Evolutionary conservation across 2,797 vertebrate genomes (phyloP).

Genomic region (Acestrorhynchus altus): DNA sequence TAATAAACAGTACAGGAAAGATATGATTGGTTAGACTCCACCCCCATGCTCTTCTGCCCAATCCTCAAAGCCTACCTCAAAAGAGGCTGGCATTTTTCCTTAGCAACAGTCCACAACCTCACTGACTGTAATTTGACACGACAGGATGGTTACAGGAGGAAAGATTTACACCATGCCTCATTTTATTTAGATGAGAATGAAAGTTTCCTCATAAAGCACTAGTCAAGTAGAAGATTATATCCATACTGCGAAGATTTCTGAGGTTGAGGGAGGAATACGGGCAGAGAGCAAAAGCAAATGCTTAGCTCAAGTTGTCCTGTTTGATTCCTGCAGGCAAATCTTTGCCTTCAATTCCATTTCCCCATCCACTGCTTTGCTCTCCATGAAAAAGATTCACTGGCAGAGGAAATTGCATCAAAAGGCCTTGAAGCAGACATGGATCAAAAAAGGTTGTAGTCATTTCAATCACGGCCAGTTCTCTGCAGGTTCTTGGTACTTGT

Average conservation of each 20-base stretch:
- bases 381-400: constrained; percentile 39
- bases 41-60: constrained; percentile 12
- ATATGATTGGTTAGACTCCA: neutral
- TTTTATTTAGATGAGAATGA: constrained; percentile 63
- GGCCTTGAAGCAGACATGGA: constrained; percentile 61
- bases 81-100: constrained; percentile 47
- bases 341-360: constrained; percentile 59
- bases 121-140: constrained; percentile 62
- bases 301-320: constrained; percentile 52
- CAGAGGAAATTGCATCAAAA: constrained; percentile 63
- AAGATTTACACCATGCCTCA: constrained; percentile 59
- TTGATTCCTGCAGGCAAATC: constrained; percentile 59
- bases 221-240: constrained; percentile 70
- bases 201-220: constrained; percentile 66
- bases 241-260: constrained; percentile 49
- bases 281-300: constrained; percentile 42
- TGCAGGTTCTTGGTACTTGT: constrained; percentile 51
- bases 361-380: constrained; percentile 50
- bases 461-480: constrained; percentile 58
- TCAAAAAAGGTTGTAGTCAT: constrained; percentile 62
- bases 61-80: constrained; percentile 28
- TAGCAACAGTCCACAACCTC: constrained; percentile 60
- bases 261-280: constrained; percentile 19
- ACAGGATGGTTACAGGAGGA: constrained; percentile 61
- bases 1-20: neutral